Evolutionary conservation across 2,797 vertebrate genomes (phyloP).

Genomic region (Silurus aristotelis): DNA sequence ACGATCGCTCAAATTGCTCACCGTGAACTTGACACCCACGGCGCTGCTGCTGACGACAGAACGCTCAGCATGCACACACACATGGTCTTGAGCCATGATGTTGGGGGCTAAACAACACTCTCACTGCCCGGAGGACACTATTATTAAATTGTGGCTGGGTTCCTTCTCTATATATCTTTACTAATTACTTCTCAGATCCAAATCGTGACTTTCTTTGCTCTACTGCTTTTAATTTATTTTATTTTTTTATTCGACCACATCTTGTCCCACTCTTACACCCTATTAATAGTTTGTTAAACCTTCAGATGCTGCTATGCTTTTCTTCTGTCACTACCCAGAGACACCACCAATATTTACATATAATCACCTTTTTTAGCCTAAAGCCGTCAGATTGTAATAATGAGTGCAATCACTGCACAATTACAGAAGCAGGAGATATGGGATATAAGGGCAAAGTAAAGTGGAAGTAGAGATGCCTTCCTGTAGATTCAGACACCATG

Average conservation of each 20-base stretch:
- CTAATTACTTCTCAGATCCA: conserved; percentile 25
- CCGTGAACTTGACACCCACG: conserved; percentile 63
- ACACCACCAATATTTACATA: background rate
- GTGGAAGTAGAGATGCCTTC: background rate
- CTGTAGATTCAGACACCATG: background rate
- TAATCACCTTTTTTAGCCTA: background rate
- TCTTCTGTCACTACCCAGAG: background rate
- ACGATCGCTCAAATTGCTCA: conserved; percentile 68
- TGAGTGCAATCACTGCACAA: background rate
- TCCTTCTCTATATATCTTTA: conserved; percentile 43
- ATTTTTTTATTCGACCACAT: background rate
- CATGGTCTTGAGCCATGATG: conserved; percentile 15
- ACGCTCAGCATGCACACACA: conserved; percentile 59
- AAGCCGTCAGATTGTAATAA: background rate
- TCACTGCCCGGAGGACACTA: conserved; percentile 22
- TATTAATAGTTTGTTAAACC: background rate
- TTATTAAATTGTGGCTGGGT: conserved; percentile 45
- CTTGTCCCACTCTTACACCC: conserved; percentile 4
- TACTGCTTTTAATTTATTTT: conserved; percentile 11
- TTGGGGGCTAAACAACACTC: conserved; percentile 18
- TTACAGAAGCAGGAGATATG: background rate
- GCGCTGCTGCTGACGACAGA: conserved; percentile 58
- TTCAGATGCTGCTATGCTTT: background rate
- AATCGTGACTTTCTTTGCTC: background rate
- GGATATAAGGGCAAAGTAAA: background rate